Percentiles rank a stretch among this genome's conserved stretches.
Evolutionary conservation across 2,797 vertebrate genomes (phyloP).

Genomic region (Dicrostonyx torquatus): DNA sequence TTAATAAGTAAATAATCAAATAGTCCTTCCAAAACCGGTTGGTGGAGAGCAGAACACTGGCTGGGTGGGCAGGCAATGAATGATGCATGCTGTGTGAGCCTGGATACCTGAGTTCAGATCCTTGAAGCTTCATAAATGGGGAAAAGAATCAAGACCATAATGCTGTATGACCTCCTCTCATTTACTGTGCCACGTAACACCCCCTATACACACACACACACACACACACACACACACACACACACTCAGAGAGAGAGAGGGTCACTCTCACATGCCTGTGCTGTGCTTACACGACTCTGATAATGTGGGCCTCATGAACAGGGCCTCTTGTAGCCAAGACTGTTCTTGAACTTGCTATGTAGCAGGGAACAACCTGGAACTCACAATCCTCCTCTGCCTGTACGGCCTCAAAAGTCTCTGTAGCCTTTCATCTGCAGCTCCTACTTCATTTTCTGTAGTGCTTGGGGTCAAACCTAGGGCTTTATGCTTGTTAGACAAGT

Average conservation of each 20-base stretch:
- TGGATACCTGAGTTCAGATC: neutral
- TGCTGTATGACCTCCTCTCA: neutral
- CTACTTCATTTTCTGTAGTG: neutral
- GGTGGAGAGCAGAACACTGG: neutral
- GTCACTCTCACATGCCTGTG: neutral
- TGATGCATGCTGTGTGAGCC: neutral
- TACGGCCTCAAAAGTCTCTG: neutral
- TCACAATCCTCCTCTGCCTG: neutral
- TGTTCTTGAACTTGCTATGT: neutral
- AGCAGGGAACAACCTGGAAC: neutral
- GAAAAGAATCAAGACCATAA: neutral
- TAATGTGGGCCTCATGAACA: neutral
- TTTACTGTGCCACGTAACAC: neutral
- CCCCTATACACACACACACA: neutral
- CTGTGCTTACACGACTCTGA: neutral
- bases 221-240: neutral
- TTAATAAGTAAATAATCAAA: neutral
- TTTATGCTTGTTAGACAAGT: neutral
- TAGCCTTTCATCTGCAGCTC: neutral
- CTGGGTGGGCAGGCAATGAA: neutral
- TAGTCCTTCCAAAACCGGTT: conserved; percentile 1
- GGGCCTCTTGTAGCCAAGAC: neutral
- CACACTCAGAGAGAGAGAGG: neutral
- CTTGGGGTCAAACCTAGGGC: neutral
- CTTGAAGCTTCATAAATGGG: neutral